Evolutionary conservation across 2,888 invertebrate species (phyloP), one percentile per base, ranked within the genome.

Genomic region (Apoda limacodes): DNA sequence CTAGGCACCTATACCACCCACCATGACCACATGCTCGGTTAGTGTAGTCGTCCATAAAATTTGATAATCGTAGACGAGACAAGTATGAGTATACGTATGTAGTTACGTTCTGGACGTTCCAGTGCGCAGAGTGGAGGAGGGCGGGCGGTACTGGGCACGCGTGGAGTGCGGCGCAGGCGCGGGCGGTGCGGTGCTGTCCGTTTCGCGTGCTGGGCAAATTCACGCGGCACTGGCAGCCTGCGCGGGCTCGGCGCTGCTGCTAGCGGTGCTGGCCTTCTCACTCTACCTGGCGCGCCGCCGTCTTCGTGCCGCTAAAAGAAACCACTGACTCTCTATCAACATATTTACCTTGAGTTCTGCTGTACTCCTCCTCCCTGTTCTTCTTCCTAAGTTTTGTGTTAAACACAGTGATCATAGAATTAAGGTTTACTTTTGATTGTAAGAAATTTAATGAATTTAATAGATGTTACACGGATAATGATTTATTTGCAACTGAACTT

Each of bases 121-220:
- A 86, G 88, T 93, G 44, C 83, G 85, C 47, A 83, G 83, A 41
- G 74, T 92, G 43, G 84, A 85, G 46, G 92, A 92, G 53, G 92
- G 92, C 43, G 85, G 81, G 47, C 83, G 78, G 29, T 93, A 93
- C 61, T 82, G 84, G 50, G 88, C 93, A 52, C 88, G 89, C 65
- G 90, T 94, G 35, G 62, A 85, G 38, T 88, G 92, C 51, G 86
- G 83, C 43, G 82, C 85, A n/a, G 76, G 83, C 24, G 84, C 87
- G 42, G 86, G 85, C 25, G 85, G 83, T 45, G 82, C 88, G 26
- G 72, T 80, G 34, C 68, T 90, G 33, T 82, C 82, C 37, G 88
- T 90, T 47, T 90, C 92, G 23, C 85, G 86, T 28, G 89, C 87
- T 61, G 83, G 85, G 40, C 85, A 87, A 35, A 84, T 89, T 60